Percentiles rank a stretch among this genome's conserved stretches.
Conservation (phyloP, 1,140 invertebrate species). For the Leptinotarsa lineolata region DNA sequence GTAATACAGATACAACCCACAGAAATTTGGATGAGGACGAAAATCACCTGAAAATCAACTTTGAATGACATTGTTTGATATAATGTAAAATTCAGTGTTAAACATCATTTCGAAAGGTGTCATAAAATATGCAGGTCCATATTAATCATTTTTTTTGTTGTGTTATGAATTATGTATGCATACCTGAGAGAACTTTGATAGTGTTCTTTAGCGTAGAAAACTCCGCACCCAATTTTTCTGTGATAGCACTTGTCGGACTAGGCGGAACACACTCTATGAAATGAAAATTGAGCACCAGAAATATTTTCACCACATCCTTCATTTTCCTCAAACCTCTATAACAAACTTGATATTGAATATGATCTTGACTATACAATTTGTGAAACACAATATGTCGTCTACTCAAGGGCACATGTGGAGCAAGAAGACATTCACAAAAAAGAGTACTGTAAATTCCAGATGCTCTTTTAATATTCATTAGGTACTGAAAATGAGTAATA, state of each 20-base stretch:
- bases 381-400: constrained; percentile 9
- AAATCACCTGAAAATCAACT: no score
- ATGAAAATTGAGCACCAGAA: constrained; percentile 17
- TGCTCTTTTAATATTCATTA: constrained; percentile 23
- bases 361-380: constrained; percentile 13
- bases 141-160: no score
- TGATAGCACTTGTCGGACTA: constrained; percentile 13
- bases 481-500: constrained; percentile 4
- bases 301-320: not conserved
- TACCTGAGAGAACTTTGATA: constrained; percentile 39
- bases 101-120: no score
- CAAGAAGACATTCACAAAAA: constrained; percentile 25
- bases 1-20: no score
- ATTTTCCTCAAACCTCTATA: not conserved
- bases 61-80: no score
- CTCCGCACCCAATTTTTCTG: constrained; percentile 14
- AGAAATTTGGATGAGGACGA: no score
- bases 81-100: not conserved
- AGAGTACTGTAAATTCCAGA: constrained; percentile 34
- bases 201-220: constrained; percentile 35
- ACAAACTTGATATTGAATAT: not conserved
- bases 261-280: constrained; percentile 8
- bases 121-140: no score
- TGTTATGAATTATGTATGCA: not conserved
- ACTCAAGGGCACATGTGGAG: constrained; percentile 27